Base-by-base conservation (phyloP, 1,140 invertebrate species). In the Dendrolimus kikuchii region DNA sequence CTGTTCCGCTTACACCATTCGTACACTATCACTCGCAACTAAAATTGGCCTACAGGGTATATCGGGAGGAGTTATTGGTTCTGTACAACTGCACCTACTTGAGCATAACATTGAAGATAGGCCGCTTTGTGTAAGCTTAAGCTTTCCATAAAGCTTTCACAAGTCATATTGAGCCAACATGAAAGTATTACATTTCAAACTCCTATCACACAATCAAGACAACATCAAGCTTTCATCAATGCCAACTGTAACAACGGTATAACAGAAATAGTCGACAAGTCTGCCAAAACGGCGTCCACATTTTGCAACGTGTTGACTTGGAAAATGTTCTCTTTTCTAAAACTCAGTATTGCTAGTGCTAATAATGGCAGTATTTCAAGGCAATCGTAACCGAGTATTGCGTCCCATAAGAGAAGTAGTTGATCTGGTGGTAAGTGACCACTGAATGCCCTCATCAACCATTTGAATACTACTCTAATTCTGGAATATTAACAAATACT, bases 401-500 rank as follows among this genome's bases (percentile, higher is more conserved):
- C 87, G 80, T 99, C 97, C 97, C 97, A 99, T 6, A 99, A 86
- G 40, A 94, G 91, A 0, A 99, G 87, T 0, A 99, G 87, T 80
- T 99, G 96, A 67, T 98, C 96, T 5, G 95, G 95, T 0, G 95
- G 93, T 47, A 99, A 87, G 75, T 97, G 95, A 0, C 97, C 97
- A 64, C 96, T 98, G 76, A 98, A 99, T 2, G 94, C 96, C 59
- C 96, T 89, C 90, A 98, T 97, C 6, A 99, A 81, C 97, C 97
- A 99, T 80, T 98, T 98, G 74, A 98, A 97, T 4, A 97, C 95
- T 10, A 98, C 91, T 68, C 93, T 91, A 39, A 97, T 88, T n/a
- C 95, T 85, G 66, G 6, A 51, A 51, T 7, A 23, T n/a, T 23
- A 23, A 23, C 23, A 23, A 23, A 23, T 23, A 23, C 23, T 23